Evolutionary conservation across 2,888 invertebrate species (phyloP).

Genomic region (Morinoia aosen): DNA sequence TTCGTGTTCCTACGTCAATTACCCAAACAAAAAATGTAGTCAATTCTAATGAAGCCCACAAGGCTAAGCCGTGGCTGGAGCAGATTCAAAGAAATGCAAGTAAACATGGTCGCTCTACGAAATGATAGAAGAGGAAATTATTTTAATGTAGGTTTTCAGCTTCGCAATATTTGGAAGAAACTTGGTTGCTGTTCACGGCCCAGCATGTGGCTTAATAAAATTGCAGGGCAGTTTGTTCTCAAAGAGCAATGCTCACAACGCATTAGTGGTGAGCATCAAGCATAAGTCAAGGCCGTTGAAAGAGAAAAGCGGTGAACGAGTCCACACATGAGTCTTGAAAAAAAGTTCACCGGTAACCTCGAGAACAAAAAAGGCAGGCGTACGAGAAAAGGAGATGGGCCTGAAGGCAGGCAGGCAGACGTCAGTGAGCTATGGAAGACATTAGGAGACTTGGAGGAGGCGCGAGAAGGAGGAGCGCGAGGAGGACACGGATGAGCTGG

Average conservation of each 20-base stretch:
- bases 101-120: background rate
- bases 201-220: background rate
- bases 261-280: background rate
- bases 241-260: background rate
- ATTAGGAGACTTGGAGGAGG: background rate
- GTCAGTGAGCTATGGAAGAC: background rate
- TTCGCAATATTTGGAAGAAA: background rate
- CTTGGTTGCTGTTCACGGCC: background rate
- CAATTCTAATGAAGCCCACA: background rate
- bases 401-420: background rate
- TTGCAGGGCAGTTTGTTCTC: background rate
- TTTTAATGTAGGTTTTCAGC: background rate
- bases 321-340: background rate
- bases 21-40: background rate
- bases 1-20: background rate
- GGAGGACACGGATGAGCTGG: slow-evolving; percentile 51
- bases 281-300: background rate
- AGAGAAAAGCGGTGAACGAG: background rate
- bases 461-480: slow-evolving; percentile 45
- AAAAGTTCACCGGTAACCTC: background rate
- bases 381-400: background rate
- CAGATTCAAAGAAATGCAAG: background rate
- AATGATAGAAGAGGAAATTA: background rate
- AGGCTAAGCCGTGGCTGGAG: background rate
- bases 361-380: background rate